Conservation (phyloP, 2,797 vertebrate species). For the Diceros bicornis region DNA sequence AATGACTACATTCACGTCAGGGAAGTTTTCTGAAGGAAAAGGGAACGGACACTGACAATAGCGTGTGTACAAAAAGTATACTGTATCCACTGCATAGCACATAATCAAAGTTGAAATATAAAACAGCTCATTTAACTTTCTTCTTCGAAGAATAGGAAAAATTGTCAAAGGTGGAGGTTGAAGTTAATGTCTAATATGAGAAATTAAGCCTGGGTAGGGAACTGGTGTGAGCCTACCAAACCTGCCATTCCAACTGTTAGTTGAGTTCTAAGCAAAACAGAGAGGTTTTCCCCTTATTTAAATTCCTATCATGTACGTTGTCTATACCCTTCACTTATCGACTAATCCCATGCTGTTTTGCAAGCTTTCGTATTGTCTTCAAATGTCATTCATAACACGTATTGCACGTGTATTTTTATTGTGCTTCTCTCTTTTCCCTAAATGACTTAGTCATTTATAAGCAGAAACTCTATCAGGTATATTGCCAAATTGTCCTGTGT, state of each 20-base stretch:
- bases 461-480: neutral
- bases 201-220: neutral
- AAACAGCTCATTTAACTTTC: neutral
- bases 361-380: slow-evolving; percentile 38
- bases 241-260: neutral
- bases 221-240: neutral
- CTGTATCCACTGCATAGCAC: neutral
- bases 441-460: slow-evolving; percentile 6
- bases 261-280: neutral
- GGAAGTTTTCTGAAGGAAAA: neutral
- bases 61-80: neutral
- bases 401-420: slow-evolving; percentile 28
- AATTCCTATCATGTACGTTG: neutral
- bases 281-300: neutral
- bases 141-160: neutral
- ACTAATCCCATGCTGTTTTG: neutral
- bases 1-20: neutral
- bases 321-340: neutral
- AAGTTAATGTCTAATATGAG: neutral
- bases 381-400: neutral
- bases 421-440: neutral
- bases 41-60: neutral
- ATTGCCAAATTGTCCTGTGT: neutral
- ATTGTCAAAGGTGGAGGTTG: neutral
- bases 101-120: neutral